These are phyloP conservation scores for Acanthosepion pharaonis DNA, from an alignment of 2,888 invertebrate species.

Conservation along the genomic window DNA sequence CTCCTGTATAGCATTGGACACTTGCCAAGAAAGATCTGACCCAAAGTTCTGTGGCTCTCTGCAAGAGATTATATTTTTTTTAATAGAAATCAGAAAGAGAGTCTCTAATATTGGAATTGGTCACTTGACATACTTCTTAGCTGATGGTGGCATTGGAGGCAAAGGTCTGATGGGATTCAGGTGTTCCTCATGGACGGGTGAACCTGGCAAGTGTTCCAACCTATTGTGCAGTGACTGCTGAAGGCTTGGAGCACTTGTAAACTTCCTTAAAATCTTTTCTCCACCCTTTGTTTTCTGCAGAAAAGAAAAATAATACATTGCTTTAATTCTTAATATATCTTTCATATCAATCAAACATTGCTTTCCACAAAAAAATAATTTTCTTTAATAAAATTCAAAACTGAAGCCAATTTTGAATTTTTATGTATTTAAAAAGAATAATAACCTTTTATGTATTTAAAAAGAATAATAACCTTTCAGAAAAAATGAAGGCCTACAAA, in stretches of 20 bases:
- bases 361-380: neutral
- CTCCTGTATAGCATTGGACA: too few species aligned
- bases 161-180: conserved; percentile 71
- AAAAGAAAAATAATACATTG: neutral
- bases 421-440: too few species aligned
- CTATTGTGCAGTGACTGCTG: conserved; percentile 54
- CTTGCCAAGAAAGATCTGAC: too few species aligned
- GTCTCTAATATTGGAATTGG: neutral
- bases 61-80: too few species aligned
- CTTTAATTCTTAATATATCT: too few species aligned
- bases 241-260: conserved; percentile 61
- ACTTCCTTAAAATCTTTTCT: conserved; percentile 51
- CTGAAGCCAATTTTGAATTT: too few species aligned
- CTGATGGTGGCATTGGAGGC: conserved; percentile 56
- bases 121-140: neutral
- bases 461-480: too few species aligned
- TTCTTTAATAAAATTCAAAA: neutral
- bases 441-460: too few species aligned
- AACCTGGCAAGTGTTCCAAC: conserved; percentile 72
- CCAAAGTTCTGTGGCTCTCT: too few species aligned
- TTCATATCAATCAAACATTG: too few species aligned
- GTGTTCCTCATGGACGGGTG: conserved; percentile 70
- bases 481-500: too few species aligned
- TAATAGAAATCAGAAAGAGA: too few species aligned
- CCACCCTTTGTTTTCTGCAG: neutral